Percentiles rank a stretch among this genome's conserved stretches.
These are phyloP conservation scores for Campopleginae sp. DNA, from an alignment of 2,888 invertebrate genomes.

Conservation along the genomic window DNA sequence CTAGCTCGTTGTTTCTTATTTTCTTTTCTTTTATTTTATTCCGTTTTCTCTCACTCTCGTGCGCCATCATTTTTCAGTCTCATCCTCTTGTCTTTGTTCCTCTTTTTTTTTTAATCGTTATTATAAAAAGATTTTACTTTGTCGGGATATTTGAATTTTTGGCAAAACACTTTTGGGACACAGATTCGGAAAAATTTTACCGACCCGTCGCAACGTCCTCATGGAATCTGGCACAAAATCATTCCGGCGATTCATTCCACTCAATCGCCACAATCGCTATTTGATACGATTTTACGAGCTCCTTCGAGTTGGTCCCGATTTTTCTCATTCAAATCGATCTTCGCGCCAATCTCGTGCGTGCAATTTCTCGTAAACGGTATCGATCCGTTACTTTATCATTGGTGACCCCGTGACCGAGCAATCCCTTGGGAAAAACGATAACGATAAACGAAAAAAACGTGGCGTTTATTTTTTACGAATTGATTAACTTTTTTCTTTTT, in stretches of 20 bases:
- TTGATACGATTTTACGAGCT: slow-evolving; percentile 4
- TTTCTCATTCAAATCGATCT: background rate
- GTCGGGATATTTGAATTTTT: background rate
- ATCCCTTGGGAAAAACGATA: background rate
- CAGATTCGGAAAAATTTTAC: background rate
- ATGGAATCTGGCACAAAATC: slow-evolving; percentile 51
- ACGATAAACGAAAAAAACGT: background rate
- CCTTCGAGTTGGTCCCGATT: background rate
- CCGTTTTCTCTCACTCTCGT: background rate
- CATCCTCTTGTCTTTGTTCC: slow-evolving; percentile 20
- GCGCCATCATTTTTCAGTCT: background rate
- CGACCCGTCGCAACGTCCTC: background rate
- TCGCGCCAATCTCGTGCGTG: background rate
- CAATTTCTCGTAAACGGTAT: background rate
- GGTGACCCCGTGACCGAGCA: background rate
- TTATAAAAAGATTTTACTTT: background rate
- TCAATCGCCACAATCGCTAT: slow-evolving; percentile 55
- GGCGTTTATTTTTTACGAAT: too few species aligned
- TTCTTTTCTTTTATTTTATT: slow-evolving; percentile 9
- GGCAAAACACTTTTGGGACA: background rate
- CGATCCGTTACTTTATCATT: background rate
- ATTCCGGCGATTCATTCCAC: slow-evolving; percentile 46
- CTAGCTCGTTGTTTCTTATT: slow-evolving; percentile 60
- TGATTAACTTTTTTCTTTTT: too few species aligned
- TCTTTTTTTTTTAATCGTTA: background rate